phyloP scores from a whole-genome alignment of 1,140 invertebrate genomes.

The Pantala flavescens region DNA sequence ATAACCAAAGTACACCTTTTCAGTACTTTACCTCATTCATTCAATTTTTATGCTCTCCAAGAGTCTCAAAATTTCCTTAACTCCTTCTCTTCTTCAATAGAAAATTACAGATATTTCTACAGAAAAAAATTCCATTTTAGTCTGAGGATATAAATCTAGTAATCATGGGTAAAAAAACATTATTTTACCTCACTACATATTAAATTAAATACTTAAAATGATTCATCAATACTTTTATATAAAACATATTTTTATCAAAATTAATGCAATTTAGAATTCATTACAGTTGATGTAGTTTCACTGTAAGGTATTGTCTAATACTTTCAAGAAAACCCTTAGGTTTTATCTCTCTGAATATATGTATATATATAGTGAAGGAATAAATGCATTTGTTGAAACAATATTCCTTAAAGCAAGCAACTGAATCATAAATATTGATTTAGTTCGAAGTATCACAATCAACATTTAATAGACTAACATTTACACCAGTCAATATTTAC shows the following conservation, averaged over 20 bases:
- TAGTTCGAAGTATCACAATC: slow-evolving; percentile 4
- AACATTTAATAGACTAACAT: slow-evolving; percentile 4
- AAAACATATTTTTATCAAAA: slow-evolving; percentile 1
- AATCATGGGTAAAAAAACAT: not conserved
- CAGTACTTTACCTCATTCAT: not conserved
- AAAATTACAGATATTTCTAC: not conserved
- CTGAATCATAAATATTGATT: not conserved
- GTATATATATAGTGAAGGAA: not conserved
- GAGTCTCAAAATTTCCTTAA: not conserved
- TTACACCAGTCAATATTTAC: not conserved
- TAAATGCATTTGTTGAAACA: not conserved
- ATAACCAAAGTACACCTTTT: not conserved
- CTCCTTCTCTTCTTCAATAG: not conserved
- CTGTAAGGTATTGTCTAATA: not conserved
- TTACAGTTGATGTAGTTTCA: not conserved
- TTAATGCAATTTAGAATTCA: not conserved
- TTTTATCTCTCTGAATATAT: not conserved
- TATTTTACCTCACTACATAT: not conserved
- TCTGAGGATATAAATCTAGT: not conserved
- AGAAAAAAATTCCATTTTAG: not conserved
- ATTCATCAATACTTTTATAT: not conserved
- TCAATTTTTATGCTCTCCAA: not conserved
- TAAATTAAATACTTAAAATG: not conserved
- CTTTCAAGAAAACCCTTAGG: not conserved
- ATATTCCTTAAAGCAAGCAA: not conserved